A percentile compares a stretch with the other conserved stretches of the same genome.
Conservation (phyloP, 2,797 vertebrate species). For the Sphenodon punctatus region DNA sequence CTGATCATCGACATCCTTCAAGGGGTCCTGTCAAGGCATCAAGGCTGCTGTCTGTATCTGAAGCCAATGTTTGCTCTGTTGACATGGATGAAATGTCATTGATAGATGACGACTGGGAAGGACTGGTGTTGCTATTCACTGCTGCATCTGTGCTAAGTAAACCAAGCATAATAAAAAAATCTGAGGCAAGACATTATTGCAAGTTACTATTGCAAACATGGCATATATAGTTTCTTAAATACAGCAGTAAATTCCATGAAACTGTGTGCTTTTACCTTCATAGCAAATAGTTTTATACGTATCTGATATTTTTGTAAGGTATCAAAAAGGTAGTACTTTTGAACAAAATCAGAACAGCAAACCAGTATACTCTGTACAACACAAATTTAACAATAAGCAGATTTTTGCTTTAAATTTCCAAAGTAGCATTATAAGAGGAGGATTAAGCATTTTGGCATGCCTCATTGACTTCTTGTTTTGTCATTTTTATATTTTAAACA, state of each 20-base stretch:
- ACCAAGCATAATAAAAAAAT: slow-evolving; percentile 80
- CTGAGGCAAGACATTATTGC: slow-evolving; percentile 70
- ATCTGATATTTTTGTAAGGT: background rate
- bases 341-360: background rate
- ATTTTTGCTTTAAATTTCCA: background rate
- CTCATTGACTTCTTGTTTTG: background rate
- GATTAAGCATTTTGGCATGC: background rate
- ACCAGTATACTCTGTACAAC: background rate
- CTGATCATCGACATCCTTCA: slow-evolving; percentile 90
- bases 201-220: background rate
- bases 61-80: slow-evolving; percentile 96
- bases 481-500: background rate
- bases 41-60: slow-evolving; percentile 97
- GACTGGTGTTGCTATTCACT: slow-evolving; percentile 87
- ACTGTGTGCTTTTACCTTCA: background rate
- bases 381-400: background rate
- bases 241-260: background rate
- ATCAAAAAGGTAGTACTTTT: background rate
- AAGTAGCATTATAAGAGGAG: too few species aligned
- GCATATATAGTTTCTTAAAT: background rate
- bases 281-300: background rate
- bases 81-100: slow-evolving; percentile 99
- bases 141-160: slow-evolving; percentile 87
- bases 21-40: slow-evolving; percentile 91
- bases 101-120: slow-evolving; percentile 95